phyloP scores from a whole-genome alignment of 2,888 invertebrate genomes.

The Drosophila differens region DNA sequence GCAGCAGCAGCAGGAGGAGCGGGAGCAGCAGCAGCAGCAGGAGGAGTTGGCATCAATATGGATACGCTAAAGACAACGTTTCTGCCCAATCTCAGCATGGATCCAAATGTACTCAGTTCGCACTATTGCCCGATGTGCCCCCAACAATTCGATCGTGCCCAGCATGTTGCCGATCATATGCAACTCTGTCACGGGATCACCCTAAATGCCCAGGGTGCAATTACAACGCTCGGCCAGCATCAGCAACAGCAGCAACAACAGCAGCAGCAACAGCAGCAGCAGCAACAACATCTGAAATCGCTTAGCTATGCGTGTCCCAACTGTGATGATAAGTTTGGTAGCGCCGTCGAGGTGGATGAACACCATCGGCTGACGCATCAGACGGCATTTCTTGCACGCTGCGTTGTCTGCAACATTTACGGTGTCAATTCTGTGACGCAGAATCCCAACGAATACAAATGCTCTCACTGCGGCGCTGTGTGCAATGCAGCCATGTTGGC shows the following conservation, averaged over 20 bases:
- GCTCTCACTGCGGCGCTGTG: constrained; percentile 83
- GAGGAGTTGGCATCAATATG: constrained; percentile 57
- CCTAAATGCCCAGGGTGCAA: constrained; percentile 65
- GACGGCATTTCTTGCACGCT: constrained; percentile 83
- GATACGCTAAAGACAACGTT: constrained; percentile 83
- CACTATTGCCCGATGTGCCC: constrained; percentile 84
- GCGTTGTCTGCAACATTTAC: constrained; percentile 83
- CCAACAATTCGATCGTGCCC: constrained; percentile 83
- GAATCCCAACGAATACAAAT: constrained; percentile 83
- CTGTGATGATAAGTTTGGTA: constrained; percentile 84
- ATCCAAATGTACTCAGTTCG: constrained; percentile 72
- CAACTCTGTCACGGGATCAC: constrained; percentile 81
- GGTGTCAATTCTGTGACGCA: constrained; percentile 82
- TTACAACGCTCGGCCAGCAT: constrained; percentile 66
- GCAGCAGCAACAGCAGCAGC: constrained; percentile 56
- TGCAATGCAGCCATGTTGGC: constrained; percentile 77
- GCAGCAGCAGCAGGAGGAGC: constrained; percentile 16
- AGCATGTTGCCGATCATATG: constrained; percentile 83
- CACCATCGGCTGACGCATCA: constrained; percentile 83
- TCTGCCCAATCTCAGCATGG: constrained; percentile 84
- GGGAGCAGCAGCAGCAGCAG: constrained; percentile 12
- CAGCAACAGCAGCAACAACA: constrained; percentile 59
- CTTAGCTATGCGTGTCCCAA: constrained; percentile 81
- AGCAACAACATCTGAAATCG: constrained; percentile 71
- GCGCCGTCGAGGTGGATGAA: constrained; percentile 82